A percentile compares a stretch with the other conserved stretches of the same genome.
These are phyloP conservation scores for Hesperia comma DNA, from an alignment of 2,888 invertebrate genomes.

Conservation along the genomic window DNA sequence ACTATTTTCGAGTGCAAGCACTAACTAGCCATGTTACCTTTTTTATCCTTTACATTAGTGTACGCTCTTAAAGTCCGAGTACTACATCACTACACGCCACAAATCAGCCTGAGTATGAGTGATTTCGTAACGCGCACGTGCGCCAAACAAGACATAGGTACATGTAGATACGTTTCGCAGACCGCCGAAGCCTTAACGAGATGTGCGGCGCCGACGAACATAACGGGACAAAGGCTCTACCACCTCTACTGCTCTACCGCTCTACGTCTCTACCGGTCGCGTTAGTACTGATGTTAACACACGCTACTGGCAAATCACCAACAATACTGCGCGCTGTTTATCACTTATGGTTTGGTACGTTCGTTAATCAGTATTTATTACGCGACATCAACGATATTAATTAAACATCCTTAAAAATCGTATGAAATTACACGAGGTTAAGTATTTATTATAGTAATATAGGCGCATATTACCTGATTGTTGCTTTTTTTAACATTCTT, in stretches of 20 bases:
- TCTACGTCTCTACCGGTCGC: constrained; percentile 31
- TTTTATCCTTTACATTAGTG: no score
- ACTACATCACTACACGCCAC: no score
- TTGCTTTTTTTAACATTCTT: no score
- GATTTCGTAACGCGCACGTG: constrained; percentile 30
- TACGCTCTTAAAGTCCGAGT: no score
- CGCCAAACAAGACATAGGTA: constrained; percentile 17
- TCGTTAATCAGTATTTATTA: no score
- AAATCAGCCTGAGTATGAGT: background rate
- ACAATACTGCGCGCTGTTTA: background rate
- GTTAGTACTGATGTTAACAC: constrained; percentile 25
- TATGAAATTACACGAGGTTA: no score
- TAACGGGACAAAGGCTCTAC: constrained; percentile 56
- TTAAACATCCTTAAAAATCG: no score
- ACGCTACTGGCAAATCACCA: background rate
- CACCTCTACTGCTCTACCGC: background rate
- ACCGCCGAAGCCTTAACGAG: constrained; percentile 46
- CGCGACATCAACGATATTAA: no score
- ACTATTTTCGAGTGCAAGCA: no score
- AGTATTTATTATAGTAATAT: no score
- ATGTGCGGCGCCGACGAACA: constrained; percentile 46
- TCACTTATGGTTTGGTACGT: background rate
- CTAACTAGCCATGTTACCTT: no score
- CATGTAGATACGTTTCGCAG: constrained; percentile 18
- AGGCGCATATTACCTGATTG: no score